phyloP scores from a whole-genome alignment of 2,113 vertebrate genomes.

The Psammodynastes pulverulentus region DNA sequence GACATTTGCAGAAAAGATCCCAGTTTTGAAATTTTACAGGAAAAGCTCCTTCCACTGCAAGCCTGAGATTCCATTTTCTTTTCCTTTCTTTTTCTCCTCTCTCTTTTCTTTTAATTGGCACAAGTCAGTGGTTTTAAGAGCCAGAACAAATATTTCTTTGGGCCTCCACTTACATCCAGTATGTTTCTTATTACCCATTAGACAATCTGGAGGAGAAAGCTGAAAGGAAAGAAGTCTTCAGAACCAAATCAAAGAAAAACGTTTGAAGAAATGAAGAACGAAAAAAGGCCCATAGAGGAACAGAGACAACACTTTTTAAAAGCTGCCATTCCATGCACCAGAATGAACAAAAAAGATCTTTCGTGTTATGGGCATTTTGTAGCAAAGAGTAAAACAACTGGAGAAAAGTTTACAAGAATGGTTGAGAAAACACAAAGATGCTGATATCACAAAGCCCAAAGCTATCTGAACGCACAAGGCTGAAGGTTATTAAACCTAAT shows the following conservation, averaged over 20 bases:
- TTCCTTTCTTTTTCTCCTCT: background rate
- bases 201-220: conserved; percentile 58
- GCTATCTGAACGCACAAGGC: background rate
- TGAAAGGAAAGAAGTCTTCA: conserved; percentile 30
- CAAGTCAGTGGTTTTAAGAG: conserved; percentile 19
- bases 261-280: background rate
- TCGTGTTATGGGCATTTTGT: conserved; percentile 4
- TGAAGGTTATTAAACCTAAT: background rate
- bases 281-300: background rate
- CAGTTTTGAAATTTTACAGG: conserved; percentile 44
- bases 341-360: background rate
- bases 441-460: background rate
- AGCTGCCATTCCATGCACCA: background rate
- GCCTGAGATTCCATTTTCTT: conserved; percentile 49
- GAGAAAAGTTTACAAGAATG: background rate
- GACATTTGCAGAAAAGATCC: conserved; percentile 30
- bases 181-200: conserved; percentile 55
- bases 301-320: conserved; percentile 1
- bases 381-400: background rate
- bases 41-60: conserved; percentile 51
- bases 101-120: conserved; percentile 46
- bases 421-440: background rate
- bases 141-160: conserved; percentile 56
- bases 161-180: conserved; percentile 34
- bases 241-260: conserved; percentile 30